Percentiles rank a stretch among this genome's conserved stretches.
phyloP scores from a whole-genome alignment of 64 coral and sea anemone genomes.

The Dendronephthya gigantea region DNA sequence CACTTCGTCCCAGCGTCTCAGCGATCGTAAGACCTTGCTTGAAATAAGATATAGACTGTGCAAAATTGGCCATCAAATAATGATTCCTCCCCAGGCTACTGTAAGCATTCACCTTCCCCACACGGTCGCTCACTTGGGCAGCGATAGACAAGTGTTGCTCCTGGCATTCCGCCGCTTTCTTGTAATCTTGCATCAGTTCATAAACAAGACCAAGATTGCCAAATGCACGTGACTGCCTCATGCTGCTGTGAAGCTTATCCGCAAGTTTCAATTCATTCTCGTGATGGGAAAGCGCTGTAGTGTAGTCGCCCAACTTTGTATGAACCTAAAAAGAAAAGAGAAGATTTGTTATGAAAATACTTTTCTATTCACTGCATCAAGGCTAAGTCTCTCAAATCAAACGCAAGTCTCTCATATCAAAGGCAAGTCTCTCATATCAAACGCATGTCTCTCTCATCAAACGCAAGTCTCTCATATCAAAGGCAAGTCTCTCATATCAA shows the following conservation, averaged over 20 bases:
- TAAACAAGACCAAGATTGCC: constrained; percentile 62
- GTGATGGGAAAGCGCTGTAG: constrained; percentile 65
- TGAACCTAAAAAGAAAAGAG: constrained; percentile 47
- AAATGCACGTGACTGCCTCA: constrained; percentile 46
- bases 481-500: no score
- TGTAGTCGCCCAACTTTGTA: constrained; percentile 80
- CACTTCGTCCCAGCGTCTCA: constrained; percentile 47
- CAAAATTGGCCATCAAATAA: constrained; percentile 54
- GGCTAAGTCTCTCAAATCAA: no score
- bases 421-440: no score
- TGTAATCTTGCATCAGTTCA: constrained; percentile 63
- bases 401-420: no score
- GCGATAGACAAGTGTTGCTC: constrained; percentile 74
- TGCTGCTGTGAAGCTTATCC: constrained; percentile 43
- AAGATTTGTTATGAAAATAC: no score
- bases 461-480: no score
- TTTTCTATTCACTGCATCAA: no score
- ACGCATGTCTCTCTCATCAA: no score
- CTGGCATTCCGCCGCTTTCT: constrained; percentile 65
- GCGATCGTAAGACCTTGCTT: constrained; percentile 70
- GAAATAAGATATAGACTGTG: constrained; percentile 77
- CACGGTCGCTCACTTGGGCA: constrained; percentile 58
- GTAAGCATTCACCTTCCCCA: constrained; percentile 58
- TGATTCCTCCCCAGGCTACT: constrained; percentile 64
- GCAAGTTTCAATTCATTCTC: constrained; percentile 70